Evolutionary conservation across 2,113 vertebrate species (phyloP).

Genomic region (Prunella himalayana): DNA sequence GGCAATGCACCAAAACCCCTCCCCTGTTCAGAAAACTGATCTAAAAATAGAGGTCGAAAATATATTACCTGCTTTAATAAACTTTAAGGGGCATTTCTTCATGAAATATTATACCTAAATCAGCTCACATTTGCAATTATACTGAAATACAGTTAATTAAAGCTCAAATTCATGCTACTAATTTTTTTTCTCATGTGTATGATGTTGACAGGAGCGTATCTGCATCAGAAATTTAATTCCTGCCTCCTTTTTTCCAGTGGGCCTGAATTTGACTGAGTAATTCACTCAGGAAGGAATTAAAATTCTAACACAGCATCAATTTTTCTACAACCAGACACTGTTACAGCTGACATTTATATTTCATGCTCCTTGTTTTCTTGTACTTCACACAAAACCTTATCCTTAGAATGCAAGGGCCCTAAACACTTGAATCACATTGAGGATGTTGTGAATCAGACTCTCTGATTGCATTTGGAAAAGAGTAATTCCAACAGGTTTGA

Average conservation of each 20-base stretch:
- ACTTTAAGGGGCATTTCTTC: not conserved
- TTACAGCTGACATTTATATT: not conserved
- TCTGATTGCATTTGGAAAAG: not conserved
- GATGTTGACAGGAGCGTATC: not conserved
- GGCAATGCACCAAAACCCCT: not conserved
- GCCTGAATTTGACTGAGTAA: not conserved
- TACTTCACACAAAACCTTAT: not conserved
- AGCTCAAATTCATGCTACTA: not conserved
- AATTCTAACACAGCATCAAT: not conserved
- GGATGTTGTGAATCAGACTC: not conserved
- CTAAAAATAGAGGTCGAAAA: not conserved
- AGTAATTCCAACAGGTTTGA: not conserved
- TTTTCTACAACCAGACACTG: not conserved
- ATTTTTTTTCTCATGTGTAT: not conserved
- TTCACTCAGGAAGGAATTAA: not conserved
- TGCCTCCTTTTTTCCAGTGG: not conserved
- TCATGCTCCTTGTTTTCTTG: not conserved
- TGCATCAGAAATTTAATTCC: not conserved
- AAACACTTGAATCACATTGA: not conserved
- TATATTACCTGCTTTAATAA: not conserved
- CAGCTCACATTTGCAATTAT: not conserved
- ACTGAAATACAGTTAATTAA: not conserved
- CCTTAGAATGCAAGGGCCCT: not conserved
- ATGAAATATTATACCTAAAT: not conserved
- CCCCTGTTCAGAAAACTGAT: not conserved